Percentiles rank a stretch among this genome's conserved stretches.
These are phyloP conservation scores for Cotesia glomerata DNA, from an alignment of 1,140 invertebrate species.

Conservation along the genomic window DNA sequence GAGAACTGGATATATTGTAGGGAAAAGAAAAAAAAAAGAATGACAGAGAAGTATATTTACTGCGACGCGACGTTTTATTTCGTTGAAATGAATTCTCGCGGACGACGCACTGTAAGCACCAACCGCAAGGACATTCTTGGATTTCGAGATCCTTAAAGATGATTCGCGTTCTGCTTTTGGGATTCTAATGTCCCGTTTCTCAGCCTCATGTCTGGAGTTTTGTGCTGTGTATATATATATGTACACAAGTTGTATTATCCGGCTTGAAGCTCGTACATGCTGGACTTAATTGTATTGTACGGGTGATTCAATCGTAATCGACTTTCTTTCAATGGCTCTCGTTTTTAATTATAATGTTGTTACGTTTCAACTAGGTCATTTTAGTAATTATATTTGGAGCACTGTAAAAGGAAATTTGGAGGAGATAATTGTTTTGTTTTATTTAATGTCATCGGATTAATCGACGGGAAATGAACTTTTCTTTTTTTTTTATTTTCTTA, in stretches of 20 bases:
- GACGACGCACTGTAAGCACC: slow-evolving; percentile 4
- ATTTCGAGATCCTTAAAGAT: slow-evolving; percentile 12
- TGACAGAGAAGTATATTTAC: slow-evolving; percentile 23
- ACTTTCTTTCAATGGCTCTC: too few species aligned
- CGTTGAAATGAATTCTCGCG: slow-evolving; percentile 27
- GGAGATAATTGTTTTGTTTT: too few species aligned
- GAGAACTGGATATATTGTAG: background rate
- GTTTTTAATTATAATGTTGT: too few species aligned
- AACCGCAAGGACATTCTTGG: slow-evolving; percentile 30
- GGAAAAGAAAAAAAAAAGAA: background rate
- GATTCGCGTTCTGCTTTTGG: background rate
- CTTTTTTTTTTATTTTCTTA: background rate
- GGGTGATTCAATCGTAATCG: too few species aligned
- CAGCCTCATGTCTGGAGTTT: background rate
- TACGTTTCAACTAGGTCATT: too few species aligned
- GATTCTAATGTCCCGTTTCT: slow-evolving; percentile 10
- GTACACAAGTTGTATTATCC: too few species aligned
- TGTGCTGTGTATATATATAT: too few species aligned
- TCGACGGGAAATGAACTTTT: too few species aligned
- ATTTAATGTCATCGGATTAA: too few species aligned
- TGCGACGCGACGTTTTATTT: slow-evolving; percentile 2
- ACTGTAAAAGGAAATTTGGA: too few species aligned
- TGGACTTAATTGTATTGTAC: too few species aligned
- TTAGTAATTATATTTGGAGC: too few species aligned
- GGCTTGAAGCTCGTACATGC: background rate